phyloP scores from a whole-genome alignment of 2,888 invertebrate species.

The Rhagonycha fulva region DNA sequence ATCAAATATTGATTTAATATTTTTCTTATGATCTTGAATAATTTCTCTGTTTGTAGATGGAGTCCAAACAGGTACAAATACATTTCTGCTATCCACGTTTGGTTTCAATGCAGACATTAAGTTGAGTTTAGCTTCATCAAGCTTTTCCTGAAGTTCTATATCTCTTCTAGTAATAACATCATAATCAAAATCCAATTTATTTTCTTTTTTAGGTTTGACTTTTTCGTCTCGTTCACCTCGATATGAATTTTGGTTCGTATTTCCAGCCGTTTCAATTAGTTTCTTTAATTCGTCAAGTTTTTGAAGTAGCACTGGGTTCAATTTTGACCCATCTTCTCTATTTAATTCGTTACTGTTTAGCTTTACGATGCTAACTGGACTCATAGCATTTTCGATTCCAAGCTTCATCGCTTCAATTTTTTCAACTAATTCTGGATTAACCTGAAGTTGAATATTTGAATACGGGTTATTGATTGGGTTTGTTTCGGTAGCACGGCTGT shows the following conservation, averaged over 20 bases:
- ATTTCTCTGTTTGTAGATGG: background rate
- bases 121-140: background rate
- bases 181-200: background rate
- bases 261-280: background rate
- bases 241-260: background rate
- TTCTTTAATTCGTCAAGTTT: background rate
- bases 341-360: background rate
- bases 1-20: background rate
- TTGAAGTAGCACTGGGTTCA: background rate
- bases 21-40: background rate
- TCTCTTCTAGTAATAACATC: background rate
- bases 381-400: background rate
- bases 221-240: background rate
- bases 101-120: background rate
- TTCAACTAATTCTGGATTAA: conserved; percentile 5
- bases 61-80: background rate
- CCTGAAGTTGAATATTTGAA: background rate
- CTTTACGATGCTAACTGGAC: background rate
- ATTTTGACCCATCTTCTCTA: background rate
- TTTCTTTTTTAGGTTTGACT: background rate
- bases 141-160: background rate
- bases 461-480: background rate
- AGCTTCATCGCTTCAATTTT: conserved; percentile 7
- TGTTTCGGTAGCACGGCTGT: background rate
- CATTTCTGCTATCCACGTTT: background rate